These are phyloP conservation scores for Amphipyra berbera DNA, from an alignment of 2,888 invertebrate genomes.

Conservation along the genomic window DNA sequence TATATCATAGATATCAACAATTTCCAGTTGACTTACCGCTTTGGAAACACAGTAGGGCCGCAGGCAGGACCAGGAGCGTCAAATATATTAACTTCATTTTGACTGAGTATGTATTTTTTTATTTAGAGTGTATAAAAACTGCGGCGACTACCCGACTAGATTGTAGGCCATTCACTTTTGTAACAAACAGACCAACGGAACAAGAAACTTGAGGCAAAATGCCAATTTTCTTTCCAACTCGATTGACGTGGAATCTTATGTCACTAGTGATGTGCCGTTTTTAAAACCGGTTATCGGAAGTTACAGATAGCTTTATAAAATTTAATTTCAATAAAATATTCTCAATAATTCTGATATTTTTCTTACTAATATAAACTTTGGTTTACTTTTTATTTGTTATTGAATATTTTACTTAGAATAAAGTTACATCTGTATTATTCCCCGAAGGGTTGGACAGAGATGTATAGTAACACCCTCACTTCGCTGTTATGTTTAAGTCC, in stretches of 20 bases:
- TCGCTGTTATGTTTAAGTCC: too few species aligned
- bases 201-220: constrained; percentile 79
- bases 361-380: too few species aligned
- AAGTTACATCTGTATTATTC: too few species aligned
- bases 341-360: background rate
- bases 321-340: background rate
- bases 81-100: constrained; percentile 93
- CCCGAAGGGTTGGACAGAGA: too few species aligned
- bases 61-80: constrained; percentile 92
- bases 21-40: constrained; percentile 91
- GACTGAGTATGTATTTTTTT: constrained; percentile 63
- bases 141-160: constrained; percentile 71
- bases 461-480: too few species aligned
- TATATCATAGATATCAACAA: constrained; percentile 59
- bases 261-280: constrained; percentile 74
- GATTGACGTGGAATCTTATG: constrained; percentile 89
- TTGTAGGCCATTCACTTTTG: constrained; percentile 84
- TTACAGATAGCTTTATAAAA: background rate
- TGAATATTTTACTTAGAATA: too few species aligned
- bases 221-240: constrained; percentile 88
- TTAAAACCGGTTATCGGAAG: constrained; percentile 46
- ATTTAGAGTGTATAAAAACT: constrained; percentile 66
- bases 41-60: constrained; percentile 92
- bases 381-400: too few species aligned
- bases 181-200: constrained; percentile 75